Conservation (phyloP, 2,888 invertebrate species). For the Eilema griseolum region DNA sequence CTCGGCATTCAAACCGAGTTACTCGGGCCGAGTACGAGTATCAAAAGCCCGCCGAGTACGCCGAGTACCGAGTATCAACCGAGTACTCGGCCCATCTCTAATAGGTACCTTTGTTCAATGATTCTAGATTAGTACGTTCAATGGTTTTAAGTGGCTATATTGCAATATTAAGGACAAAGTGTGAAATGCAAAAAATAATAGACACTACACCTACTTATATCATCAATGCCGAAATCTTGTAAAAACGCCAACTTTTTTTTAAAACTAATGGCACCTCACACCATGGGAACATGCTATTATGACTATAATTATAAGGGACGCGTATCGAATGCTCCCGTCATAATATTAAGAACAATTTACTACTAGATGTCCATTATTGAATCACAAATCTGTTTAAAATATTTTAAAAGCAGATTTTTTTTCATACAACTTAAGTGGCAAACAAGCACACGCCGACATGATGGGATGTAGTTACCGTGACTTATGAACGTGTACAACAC, state of each 20-base stretch:
- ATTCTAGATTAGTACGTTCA: not conserved
- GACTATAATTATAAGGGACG: conserved; percentile 73
- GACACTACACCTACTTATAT: not conserved
- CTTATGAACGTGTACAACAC: no score
- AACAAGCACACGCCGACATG: no score
- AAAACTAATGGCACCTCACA: not conserved
- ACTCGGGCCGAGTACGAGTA: no score
- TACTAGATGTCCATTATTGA: conserved; percentile 9
- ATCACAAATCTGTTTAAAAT: conserved; percentile 13
- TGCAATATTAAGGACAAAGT: not conserved
- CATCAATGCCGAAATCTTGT: not conserved
- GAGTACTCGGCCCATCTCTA: no score
- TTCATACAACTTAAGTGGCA: no score
- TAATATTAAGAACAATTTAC: conserved; percentile 63
- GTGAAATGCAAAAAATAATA: conserved; percentile 5
- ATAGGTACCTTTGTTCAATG: no score
- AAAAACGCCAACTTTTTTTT: conserved; percentile 6
- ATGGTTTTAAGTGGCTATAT: not conserved
- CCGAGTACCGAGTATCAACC: no score
- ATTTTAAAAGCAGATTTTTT: not conserved
- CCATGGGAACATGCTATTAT: conserved; percentile 43
- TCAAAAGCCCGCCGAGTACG: no score
- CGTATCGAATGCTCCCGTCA: conserved; percentile 72
- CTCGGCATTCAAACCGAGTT: no score
- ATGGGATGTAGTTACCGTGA: no score